These are phyloP conservation scores for Squalus acanthias DNA, from an alignment of 2,797 vertebrate species.

Conservation along the genomic window DNA sequence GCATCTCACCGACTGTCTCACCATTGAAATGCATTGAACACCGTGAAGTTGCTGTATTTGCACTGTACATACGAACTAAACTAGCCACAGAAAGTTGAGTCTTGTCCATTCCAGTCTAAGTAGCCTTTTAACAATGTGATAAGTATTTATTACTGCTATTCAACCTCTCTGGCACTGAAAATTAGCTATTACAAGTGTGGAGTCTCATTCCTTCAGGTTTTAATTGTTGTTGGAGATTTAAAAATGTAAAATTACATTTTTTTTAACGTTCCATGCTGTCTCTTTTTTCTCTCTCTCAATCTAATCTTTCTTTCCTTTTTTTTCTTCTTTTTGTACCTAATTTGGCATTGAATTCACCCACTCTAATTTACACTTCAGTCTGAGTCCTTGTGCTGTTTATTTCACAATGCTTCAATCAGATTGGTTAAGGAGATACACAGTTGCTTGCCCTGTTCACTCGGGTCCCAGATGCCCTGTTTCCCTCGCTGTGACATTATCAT, in stretches of 20 bases:
- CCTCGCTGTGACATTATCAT: neutral
- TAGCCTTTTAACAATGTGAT: too few relatives aligned
- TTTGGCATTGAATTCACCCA: neutral
- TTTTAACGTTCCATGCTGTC: neutral
- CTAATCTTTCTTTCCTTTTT: neutral
- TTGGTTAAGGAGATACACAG: neutral
- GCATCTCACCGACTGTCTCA: too few relatives aligned
- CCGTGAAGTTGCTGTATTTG: too few relatives aligned
- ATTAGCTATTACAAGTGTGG: neutral
- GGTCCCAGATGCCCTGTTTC: neutral
- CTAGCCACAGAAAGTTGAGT: too few relatives aligned
- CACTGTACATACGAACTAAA: too few relatives aligned
- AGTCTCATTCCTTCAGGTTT: neutral
- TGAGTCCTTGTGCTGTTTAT: neutral
- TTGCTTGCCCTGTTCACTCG: neutral
- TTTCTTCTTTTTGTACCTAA: neutral
- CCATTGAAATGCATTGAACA: too few relatives aligned
- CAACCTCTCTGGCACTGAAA: neutral
- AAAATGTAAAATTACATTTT: neutral
- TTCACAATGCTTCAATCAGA: neutral
- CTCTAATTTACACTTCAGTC: neutral
- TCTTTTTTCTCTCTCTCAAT: neutral
- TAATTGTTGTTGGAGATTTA: conserved; percentile 6
- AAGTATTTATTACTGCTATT: too few relatives aligned
- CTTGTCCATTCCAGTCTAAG: too few relatives aligned